Evolutionary conservation across 2,888 invertebrate genomes (phyloP), one percentile per base, ranked within the genome.

Genomic region (Ennomos fuscantarius): DNA sequence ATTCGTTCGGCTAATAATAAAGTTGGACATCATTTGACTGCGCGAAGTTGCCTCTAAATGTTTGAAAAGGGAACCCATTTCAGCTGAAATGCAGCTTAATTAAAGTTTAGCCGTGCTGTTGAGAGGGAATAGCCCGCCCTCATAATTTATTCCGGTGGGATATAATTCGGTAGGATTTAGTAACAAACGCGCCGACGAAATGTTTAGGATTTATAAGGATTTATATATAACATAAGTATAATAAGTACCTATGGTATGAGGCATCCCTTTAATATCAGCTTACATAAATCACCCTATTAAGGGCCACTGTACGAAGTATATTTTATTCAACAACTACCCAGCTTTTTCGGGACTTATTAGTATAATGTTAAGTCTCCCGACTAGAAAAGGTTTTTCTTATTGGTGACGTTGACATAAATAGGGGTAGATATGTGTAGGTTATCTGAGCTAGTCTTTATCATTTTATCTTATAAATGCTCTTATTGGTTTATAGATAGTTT

Each of bases 61-160:
- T 85, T 85, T 82, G 82, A 84, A 84, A 85, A 80, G 81, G 78
- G 77, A 81, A 77, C 78, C 82, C 81, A 82, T 86, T 87, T 81
- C 76, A 78, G 79, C 77, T 75, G 80, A 87, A 87, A 86, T 84
- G 84, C 83, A 86, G 85, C 87, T 85, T 87, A 87, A 88, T 89
- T 87, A 87, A 87, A 87, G 83, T 87, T 88, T 84, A 82, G 84
- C 77, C 75, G 71, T 78, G 75, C 79, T 76, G 80, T 75, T 81
- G 85, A 84, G 87, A 86, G 83, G 76, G 78, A 82, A 84, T 82
- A 80, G 83, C 73, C 80, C 76, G 74, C 77, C 75, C 81, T 86
- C 82, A 89, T 89, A 87, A 89, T 89, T 88, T 89, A 89, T 89
- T 87, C 84, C 79, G 75, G 78, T 61, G 81, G 84, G 79, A 81